These are phyloP conservation scores for Scaptomyza graminum DNA, from an alignment of 1,140 invertebrate genomes.

Conservation along the genomic window DNA sequence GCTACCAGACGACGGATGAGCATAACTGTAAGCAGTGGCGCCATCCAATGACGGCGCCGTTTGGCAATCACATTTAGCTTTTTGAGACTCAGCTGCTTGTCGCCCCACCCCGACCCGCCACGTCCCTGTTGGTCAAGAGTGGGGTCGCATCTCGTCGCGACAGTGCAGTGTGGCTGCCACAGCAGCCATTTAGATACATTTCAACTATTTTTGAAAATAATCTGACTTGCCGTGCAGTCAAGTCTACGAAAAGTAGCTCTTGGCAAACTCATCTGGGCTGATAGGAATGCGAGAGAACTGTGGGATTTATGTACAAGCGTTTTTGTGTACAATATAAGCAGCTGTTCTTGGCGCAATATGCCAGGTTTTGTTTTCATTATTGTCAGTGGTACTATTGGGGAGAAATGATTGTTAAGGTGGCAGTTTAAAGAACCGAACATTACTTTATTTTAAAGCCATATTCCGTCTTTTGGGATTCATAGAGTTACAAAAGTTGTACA, in stretches of 20 bases:
- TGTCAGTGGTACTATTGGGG: too few species aligned
- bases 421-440: too few species aligned
- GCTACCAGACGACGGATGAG: neutral
- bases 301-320: neutral
- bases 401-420: too few species aligned
- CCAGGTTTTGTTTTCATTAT: neutral
- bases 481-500: too few species aligned
- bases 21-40: constrained; percentile 12
- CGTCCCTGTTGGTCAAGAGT: neutral
- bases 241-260: neutral
- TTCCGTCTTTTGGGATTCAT: too few species aligned
- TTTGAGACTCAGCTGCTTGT: constrained; percentile 12
- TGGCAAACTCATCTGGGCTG: neutral
- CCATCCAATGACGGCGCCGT: constrained; percentile 38
- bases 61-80: constrained; percentile 47
- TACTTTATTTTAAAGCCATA: too few species aligned
- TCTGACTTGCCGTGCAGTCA: neutral
- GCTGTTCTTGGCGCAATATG: neutral
- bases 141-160: constrained; percentile 1
- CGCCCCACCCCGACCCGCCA: neutral
- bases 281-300: neutral
- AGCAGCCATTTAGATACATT: constrained; percentile 6
- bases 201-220: neutral
- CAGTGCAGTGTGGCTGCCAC: neutral
- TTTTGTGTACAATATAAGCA: too few species aligned